Percentiles rank a stretch among this genome's conserved stretches.
Conservation (phyloP, 2,113 vertebrate genomes). For the Cryptoleucopteryx plumbea region DNA sequence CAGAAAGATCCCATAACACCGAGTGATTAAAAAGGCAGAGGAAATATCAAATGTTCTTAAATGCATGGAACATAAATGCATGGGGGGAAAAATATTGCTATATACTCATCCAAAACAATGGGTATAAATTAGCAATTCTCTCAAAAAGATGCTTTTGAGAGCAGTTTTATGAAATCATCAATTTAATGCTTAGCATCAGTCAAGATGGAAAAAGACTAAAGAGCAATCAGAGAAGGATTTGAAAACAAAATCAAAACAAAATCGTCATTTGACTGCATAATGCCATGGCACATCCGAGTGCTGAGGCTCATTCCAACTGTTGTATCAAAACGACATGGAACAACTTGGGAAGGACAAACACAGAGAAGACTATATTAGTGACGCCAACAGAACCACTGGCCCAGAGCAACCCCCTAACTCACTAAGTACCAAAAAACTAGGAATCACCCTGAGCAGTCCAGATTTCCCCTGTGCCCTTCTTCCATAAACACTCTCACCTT, state of each 20-base stretch:
- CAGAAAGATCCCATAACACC: background rate
- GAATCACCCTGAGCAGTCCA: background rate
- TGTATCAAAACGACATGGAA: accelerated
- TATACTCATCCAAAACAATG: background rate
- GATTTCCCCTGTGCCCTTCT: background rate
- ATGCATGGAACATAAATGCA: background rate
- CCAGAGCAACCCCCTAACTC: background rate
- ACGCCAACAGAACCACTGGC: too few species aligned
- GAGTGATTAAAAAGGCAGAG: background rate
- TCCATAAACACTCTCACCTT: background rate
- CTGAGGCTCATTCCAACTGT: background rate
- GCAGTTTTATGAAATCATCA: background rate
- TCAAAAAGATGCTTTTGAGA: background rate
- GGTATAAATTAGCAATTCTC: background rate
- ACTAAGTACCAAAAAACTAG: background rate
- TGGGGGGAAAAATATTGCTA: background rate
- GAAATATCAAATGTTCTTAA: background rate
- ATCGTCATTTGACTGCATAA: accelerated
- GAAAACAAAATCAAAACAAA: background rate
- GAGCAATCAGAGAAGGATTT: background rate
- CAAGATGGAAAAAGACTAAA: background rate
- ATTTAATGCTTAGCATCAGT: background rate
- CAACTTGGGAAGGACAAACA: background rate
- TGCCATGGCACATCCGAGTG: accelerated
- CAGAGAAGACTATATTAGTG: background rate